A percentile compares a stretch with the other conserved stretches of the same genome.
Conservation (phyloP, 2,888 invertebrate species). For the Pteria penguin region DNA sequence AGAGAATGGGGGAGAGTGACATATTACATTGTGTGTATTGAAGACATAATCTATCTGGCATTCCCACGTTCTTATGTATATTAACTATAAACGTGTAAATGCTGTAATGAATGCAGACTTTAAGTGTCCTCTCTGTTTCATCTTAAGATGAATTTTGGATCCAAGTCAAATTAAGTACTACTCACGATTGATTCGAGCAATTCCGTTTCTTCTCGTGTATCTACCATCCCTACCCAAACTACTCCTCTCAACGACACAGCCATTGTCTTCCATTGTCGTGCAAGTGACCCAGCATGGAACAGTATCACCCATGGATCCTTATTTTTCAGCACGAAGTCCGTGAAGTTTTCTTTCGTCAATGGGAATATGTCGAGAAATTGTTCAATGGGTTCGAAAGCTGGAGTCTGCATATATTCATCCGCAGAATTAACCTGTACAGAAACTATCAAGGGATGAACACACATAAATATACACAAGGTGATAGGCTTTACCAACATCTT, state of each 20-base stretch:
- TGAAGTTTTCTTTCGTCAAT: constrained; percentile 57
- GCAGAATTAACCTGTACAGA: neutral
- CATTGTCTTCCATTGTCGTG: constrained; percentile 63
- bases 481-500: too few species aligned
- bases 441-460: neutral
- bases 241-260: constrained; percentile 62
- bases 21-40: too few species aligned
- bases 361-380: constrained; percentile 64
- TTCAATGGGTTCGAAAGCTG: constrained; percentile 53
- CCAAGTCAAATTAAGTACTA: too few species aligned
- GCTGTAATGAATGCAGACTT: too few species aligned
- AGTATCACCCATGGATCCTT: constrained; percentile 67
- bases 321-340: constrained; percentile 52
- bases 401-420: constrained; percentile 25
- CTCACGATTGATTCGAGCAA: constrained; percentile 58
- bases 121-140: too few species aligned
- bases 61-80: too few species aligned
- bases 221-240: constrained; percentile 63
- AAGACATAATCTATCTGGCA: too few species aligned
- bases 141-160: too few species aligned
- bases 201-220: constrained; percentile 47
- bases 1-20: too few species aligned
- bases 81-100: too few species aligned
- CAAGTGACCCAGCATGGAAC: constrained; percentile 60
- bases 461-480: too few species aligned